These are phyloP conservation scores for Asarcornis scutulata DNA, from an alignment of 2,113 vertebrate species.

Conservation along the genomic window DNA sequence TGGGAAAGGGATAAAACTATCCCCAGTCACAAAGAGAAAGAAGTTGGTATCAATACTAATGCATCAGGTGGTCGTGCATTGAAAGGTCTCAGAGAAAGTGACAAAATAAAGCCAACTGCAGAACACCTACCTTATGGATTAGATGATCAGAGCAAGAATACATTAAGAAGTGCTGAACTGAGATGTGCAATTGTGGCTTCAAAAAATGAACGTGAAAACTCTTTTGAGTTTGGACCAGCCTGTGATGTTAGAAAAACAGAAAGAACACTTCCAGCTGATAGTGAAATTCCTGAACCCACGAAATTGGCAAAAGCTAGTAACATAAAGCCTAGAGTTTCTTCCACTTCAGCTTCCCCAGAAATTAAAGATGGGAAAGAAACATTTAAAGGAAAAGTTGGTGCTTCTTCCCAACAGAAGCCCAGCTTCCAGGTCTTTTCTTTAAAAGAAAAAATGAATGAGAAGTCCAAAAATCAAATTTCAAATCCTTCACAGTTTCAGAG, in stretches of 20 bases:
- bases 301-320: not conserved
- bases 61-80: not conserved
- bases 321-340: conserved; percentile 55
- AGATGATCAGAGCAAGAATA: conserved; percentile 9
- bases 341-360: conserved; percentile 72
- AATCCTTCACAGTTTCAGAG: conserved; percentile 83
- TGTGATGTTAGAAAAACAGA: not conserved
- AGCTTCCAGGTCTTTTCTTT: conserved; percentile 79
- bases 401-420: conserved; percentile 24
- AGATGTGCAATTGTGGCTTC: not conserved
- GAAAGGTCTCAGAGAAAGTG: not conserved
- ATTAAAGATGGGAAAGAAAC: conserved; percentile 41
- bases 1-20: conserved; percentile 85
- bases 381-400: conserved; percentile 34
- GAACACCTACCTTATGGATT: not conserved
- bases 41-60: not conserved
- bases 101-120: not conserved
- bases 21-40: conserved; percentile 11
- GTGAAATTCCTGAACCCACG: not conserved
- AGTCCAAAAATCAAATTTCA: conserved; percentile 63
- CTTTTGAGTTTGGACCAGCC: not conserved
- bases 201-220: not conserved
- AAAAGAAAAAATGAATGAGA: conserved; percentile 79
- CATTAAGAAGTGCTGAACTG: conserved; percentile 28
- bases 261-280: not conserved